Percentiles rank a stretch among this genome's conserved stretches.
Evolutionary conservation across 2,888 invertebrate genomes (phyloP).

Genomic region (Lasius platythorax): DNA sequence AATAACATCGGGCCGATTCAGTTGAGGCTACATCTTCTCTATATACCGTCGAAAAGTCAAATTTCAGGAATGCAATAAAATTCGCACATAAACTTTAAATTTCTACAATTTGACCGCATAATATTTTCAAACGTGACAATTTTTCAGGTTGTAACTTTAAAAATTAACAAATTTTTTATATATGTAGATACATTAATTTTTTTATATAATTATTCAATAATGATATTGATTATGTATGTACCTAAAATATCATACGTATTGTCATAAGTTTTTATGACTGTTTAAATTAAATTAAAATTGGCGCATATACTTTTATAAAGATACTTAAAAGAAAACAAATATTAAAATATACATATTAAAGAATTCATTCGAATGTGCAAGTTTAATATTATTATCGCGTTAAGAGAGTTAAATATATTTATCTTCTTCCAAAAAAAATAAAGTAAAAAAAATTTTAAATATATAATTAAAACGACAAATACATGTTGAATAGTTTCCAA

Average conservation of each 20-base stretch:
- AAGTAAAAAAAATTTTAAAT: neutral
- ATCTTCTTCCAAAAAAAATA: neutral
- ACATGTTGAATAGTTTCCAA: neutral
- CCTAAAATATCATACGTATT: neutral
- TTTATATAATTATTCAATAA: neutral
- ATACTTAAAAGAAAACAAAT: neutral
- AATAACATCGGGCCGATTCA: constrained; percentile 26
- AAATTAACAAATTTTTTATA: neutral
- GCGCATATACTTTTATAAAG: neutral
- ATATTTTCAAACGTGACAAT: neutral
- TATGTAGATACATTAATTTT: neutral
- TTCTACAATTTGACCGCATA: neutral
- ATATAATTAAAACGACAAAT: neutral
- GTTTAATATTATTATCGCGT: neutral
- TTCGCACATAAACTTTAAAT: neutral
- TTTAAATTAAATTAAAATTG: neutral
- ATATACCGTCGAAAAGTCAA: neutral
- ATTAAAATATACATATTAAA: neutral
- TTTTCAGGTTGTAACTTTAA: neutral
- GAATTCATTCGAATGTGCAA: neutral
- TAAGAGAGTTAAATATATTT: neutral
- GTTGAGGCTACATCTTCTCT: neutral
- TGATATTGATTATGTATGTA: neutral
- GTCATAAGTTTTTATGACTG: neutral
- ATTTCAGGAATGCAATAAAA: neutral